Conservation (phyloP, 1,140 invertebrate genomes). For the Platorchestia sp. region DNA sequence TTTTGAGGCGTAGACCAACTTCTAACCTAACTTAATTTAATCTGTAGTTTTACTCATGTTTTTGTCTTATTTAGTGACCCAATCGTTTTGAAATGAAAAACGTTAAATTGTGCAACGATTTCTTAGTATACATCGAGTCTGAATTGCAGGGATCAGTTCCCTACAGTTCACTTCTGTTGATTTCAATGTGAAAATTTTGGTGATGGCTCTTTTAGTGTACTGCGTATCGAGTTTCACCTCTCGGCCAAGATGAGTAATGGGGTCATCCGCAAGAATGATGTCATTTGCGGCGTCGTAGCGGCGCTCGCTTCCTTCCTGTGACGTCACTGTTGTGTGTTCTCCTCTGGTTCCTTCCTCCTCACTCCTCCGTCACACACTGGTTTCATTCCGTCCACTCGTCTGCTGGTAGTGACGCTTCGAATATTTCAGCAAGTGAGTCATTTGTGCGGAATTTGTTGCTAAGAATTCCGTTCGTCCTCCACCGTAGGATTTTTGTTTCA, state of each 20-base stretch:
- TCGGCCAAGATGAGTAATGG: not conserved
- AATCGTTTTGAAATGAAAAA: not conserved
- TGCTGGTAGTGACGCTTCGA: too few species aligned
- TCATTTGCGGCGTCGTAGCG: not conserved
- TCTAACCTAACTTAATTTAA: too few species aligned
- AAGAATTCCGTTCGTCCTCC: too few species aligned
- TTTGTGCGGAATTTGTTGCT: too few species aligned
- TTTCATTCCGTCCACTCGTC: not conserved
- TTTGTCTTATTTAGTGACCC: too few species aligned
- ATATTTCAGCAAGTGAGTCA: too few species aligned
- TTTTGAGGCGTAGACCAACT: too few species aligned
- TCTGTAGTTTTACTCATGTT: too few species aligned
- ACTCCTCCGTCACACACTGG: too few species aligned
- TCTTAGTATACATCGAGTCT: not conserved
- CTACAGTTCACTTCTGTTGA: not conserved
- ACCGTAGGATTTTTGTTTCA: too few species aligned
- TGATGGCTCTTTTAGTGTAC: not conserved
- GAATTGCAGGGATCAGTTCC: not conserved
- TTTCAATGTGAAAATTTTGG: not conserved
- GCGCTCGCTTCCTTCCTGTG: not conserved
- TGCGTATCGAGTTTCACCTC: not conserved
- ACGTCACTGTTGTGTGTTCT: not conserved
- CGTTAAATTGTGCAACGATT: not conserved
- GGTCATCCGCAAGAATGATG: not conserved
- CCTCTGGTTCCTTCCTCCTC: not conserved